Evolutionary conservation across 35 echinoderm and acorn worm species (phyloP), one percentile per base, ranked within the genome.

Genomic region (Chiridota heheva): DNA sequence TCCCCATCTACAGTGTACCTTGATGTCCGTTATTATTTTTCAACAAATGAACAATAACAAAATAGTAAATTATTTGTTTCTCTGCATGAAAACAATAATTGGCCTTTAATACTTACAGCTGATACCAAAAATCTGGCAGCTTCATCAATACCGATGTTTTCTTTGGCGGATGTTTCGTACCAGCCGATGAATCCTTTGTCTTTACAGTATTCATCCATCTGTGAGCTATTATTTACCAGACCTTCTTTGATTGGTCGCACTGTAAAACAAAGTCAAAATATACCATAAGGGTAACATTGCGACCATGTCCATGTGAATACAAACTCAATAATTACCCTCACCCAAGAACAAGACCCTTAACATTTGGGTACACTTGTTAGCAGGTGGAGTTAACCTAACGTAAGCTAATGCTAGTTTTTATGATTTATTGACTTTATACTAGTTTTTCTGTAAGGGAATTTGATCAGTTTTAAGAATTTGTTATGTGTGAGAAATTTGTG

Each of bases 181-280:
- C 95, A 98, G 40, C 89, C 85, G 58, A 98, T 91, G 67, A 98
- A 98, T 12, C 95, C 95, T 55, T 98, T 98, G 53, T 98, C 95
- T 86, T 91, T 91, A 77, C 95, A 98, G 44, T 98, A 98, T 74
- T 98, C 95, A 32, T 98, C 95, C 95, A 98, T 98, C 73, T 98
- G 95, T 33, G 84, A 69, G 44, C 79, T 91, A 59, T 98, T 98
- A 66, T 98, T 91, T 42, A 98, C 95, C 40, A 98, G 81, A 29
- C 95, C 95, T 70, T 98, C 95, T 61, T 98, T 98, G 95, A 86
- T 89, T 98, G 95, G 71, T 98, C 95, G 88, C 95, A 98, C 95
- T 98, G 64, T 53, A 0, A 74, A 58, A 69, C 68, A 30, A 31
- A 64, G 8, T 43, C 33, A 70, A 35, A 40, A 76, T 5, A 34